A percentile compares a stretch with the other conserved stretches of the same genome.
These are phyloP conservation scores for Drosophila sp. DNA, from an alignment of 1,140 invertebrate genomes.

Conservation along the genomic window DNA sequence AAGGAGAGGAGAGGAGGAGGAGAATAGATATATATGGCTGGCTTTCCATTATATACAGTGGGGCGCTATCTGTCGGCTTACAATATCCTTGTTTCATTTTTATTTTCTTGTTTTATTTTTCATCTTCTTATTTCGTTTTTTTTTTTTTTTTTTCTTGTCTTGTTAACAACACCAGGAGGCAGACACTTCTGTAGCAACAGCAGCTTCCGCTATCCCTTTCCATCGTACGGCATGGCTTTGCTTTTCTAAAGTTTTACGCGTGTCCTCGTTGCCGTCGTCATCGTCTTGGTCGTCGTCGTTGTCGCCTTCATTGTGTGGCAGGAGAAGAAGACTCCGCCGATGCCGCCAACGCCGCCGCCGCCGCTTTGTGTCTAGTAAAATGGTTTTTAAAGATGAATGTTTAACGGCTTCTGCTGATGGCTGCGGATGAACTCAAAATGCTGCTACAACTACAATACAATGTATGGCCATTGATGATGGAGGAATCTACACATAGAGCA, in stretches of 20 bases:
- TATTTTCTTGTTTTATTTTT: conserved; percentile 26
- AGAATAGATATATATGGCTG: conserved; percentile 56
- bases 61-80: conserved; percentile 68
- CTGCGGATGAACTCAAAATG: conserved; percentile 40
- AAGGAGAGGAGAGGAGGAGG: not conserved
- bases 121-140: conserved; percentile 15
- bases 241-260: conserved; percentile 29
- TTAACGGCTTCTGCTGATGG: conserved; percentile 51
- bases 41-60: conserved; percentile 60
- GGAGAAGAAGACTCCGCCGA: not conserved
- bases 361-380: conserved; percentile 75
- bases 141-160: conserved; percentile 36
- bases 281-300: conserved; percentile 31
- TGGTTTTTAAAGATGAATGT: conserved; percentile 75
- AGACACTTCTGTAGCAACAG: conserved; percentile 35
- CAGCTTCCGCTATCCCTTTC: conserved; percentile 41
- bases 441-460: conserved; percentile 40
- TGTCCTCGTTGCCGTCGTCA: conserved; percentile 18
- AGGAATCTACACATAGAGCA: conserved; percentile 26
- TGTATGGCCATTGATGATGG: conserved; percentile 50
- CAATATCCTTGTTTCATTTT: conserved; percentile 59
- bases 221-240: not conserved
- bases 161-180: conserved; percentile 70
- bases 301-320: conserved; percentile 38
- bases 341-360: conserved; percentile 52